A percentile compares a stretch with the other conserved stretches of the same genome.
Conservation (phyloP, 1,140 invertebrate genomes). For the Drosophila kepulauana region DNA sequence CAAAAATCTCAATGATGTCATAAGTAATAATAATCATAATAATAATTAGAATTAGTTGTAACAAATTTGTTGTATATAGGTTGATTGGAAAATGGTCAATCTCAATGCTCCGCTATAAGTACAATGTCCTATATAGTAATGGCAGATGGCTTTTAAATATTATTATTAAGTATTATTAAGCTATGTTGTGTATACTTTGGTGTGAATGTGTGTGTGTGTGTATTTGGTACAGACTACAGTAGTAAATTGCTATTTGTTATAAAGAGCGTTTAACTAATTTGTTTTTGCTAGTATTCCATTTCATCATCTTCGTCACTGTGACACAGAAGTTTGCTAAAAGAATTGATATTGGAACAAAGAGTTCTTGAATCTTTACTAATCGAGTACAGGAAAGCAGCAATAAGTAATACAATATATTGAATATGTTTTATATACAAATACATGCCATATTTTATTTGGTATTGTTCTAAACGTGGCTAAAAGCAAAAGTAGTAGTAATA, state of each 20-base stretch:
- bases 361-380: constrained; percentile 59
- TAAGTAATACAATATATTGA: constrained; percentile 45
- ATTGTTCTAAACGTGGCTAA: constrained; percentile 13
- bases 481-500: constrained; percentile 6
- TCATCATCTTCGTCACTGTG: constrained; percentile 85
- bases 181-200: constrained; percentile 48
- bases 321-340: constrained; percentile 85
- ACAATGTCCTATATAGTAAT: constrained; percentile 58
- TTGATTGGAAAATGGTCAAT: constrained; percentile 38
- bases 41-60: constrained; percentile 11
- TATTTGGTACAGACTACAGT: constrained; percentile 73
- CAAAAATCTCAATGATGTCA: constrained; percentile 32
- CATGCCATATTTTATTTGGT: constrained; percentile 28
- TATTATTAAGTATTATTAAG: constrained; percentile 71
- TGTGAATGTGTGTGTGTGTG: constrained; percentile 29
- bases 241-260: constrained; percentile 65
- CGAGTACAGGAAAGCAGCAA: constrained; percentile 46
- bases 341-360: constrained; percentile 58
- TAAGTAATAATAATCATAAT: constrained; percentile 2
- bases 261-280: constrained; percentile 62
- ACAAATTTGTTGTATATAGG: constrained; percentile 27
- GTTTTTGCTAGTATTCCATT: constrained; percentile 84
- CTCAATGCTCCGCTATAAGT: constrained; percentile 65
- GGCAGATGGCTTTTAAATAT: constrained; percentile 62
- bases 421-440: constrained; percentile 6